Base-by-base conservation (phyloP, 2,888 invertebrate species). In the Agrotis exclamationis region DNA sequence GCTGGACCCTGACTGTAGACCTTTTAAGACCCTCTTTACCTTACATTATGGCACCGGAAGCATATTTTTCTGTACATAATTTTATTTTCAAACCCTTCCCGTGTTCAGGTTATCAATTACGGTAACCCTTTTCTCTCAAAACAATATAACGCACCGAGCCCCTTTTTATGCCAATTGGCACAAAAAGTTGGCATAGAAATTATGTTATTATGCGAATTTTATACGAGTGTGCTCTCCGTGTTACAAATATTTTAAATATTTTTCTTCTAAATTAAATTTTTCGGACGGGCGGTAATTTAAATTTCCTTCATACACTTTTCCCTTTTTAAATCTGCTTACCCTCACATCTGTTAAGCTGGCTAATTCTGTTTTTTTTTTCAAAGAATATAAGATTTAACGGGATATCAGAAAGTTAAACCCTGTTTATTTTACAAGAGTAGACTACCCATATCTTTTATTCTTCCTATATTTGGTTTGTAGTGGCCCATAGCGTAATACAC, bases 121-220 rank as follows among this genome's bases (percentile, higher is more conserved):
- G 76, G 73, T 79, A 75, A 73, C 81, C 85, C 80, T 83, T 87
- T 87, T 79, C 81, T 79, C 78, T 68, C 70, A 71, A 85, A 87
- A 86, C 84, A 85, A 86, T 85, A 84, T 80, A 82, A 84, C 82
- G 73, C 24, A 73, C 74, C 67, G 48, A 79, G 77, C 70, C 80
- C 80, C 77, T 80, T 80, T 77, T 82, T 82, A 82, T 80, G 81
- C 76, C 81, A 82, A 86, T 87, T 80, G 79, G 74, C 57, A 80
- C 68, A 85, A 82, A 84, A 78, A 79, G 57, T 72, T 71, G 74
- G 76, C 72, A 85, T 85, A 79, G 80, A 80, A 87, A 87, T 85
- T 82, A 85, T 87, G 70, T 79, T 83, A 82, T 87, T 87, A 85
- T 85, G 86, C 83, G 82, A 85, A 85, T 82, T 80, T 84, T 82